Percentiles rank a stretch among this genome's conserved stretches.
These are phyloP conservation scores for Eucriotettix oculatus DNA, from an alignment of 2,888 invertebrate species.

Conservation along the genomic window DNA sequence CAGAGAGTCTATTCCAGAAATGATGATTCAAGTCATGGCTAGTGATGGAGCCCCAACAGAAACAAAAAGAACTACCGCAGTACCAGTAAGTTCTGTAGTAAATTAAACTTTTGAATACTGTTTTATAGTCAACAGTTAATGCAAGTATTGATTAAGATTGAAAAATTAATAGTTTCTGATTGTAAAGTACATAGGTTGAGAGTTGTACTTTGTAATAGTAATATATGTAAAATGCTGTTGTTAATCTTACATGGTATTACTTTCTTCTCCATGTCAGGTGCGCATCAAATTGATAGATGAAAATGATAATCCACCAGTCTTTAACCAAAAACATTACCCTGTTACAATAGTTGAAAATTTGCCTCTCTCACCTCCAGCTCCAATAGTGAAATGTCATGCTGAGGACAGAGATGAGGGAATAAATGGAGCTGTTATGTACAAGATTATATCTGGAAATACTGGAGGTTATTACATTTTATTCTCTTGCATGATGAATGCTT, in stretches of 20 bases:
- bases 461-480: slow-evolving; percentile 30
- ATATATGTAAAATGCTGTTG: too few species aligned
- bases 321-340: slow-evolving; percentile 58
- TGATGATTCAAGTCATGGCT: slow-evolving; percentile 63
- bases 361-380: slow-evolving; percentile 61
- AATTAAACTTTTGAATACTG: too few species aligned
- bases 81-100: slow-evolving; percentile 38
- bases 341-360: slow-evolving; percentile 72
- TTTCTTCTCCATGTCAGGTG: slow-evolving; percentile 29
- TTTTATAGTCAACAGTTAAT: too few species aligned
- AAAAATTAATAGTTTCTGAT: too few species aligned
- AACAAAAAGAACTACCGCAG: slow-evolving; percentile 50
- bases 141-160: too few species aligned
- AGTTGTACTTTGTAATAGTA: too few species aligned
- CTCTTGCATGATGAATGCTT: too few species aligned
- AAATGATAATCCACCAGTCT: slow-evolving; percentile 79
- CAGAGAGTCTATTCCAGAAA: slow-evolving; percentile 51
- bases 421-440: slow-evolving; percentile 61
- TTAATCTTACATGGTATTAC: too few species aligned
- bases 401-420: slow-evolving; percentile 63
- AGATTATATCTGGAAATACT: slow-evolving; percentile 49
- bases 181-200: too few species aligned
- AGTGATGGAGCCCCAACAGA: slow-evolving; percentile 60
- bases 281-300: slow-evolving; percentile 51
- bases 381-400: slow-evolving; percentile 64